Evolutionary conservation across 2,797 vertebrate genomes (phyloP).

Genomic region (Lophura swinhoii): DNA sequence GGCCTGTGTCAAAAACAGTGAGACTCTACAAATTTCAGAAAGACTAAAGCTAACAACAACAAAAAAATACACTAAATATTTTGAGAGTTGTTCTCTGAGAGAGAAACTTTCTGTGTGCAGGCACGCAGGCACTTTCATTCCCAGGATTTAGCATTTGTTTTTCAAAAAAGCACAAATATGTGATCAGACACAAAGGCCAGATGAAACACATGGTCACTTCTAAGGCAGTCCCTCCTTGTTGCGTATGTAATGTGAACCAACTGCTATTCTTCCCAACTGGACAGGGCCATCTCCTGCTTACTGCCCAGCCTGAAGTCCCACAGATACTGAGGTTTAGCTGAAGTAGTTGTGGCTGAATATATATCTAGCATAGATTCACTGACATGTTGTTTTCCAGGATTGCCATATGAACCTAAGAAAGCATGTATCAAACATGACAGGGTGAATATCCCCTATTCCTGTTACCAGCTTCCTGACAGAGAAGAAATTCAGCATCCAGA

Average conservation of each 20-base stretch:
- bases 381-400: not conserved
- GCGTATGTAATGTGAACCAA: accelerated
- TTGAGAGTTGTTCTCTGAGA: not conserved
- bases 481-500: not conserved
- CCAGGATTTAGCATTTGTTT: not conserved
- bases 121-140: not conserved
- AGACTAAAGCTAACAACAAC: not conserved
- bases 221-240: accelerated
- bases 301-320: not conserved
- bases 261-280: accelerated
- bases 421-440: not conserved
- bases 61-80: not conserved
- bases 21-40: not conserved
- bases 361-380: not conserved
- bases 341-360: not conserved
- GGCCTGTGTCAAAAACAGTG: not conserved
- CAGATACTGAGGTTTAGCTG: not conserved
- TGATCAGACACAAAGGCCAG: not conserved
- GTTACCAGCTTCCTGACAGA: not conserved
- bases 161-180: not conserved
- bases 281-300: not conserved
- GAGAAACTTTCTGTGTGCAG: not conserved
- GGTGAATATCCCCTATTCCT: accelerated
- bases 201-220: not conserved
- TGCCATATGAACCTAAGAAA: not conserved